These are phyloP conservation scores for Drosophila lini DNA, from an alignment of 1,140 invertebrate species.

Conservation along the genomic window DNA sequence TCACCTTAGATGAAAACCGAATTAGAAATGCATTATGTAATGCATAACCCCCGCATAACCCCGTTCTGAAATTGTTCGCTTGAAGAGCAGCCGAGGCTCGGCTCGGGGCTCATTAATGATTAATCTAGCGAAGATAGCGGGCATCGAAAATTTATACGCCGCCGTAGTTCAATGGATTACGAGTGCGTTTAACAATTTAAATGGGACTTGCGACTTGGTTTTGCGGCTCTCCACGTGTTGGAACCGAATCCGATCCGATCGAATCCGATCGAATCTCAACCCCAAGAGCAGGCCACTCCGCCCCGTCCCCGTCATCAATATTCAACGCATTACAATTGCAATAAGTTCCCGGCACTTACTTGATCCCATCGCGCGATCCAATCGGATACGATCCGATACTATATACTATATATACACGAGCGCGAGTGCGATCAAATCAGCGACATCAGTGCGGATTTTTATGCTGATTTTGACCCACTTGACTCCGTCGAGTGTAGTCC, in stretches of 20 bases:
- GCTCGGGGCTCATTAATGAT: slow-evolving; percentile 12
- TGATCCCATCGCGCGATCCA: slow-evolving; percentile 35
- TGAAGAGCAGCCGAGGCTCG: neutral
- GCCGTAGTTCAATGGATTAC: slow-evolving; percentile 36
- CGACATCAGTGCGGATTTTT: slow-evolving; percentile 74
- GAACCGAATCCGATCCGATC: neutral
- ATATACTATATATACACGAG: slow-evolving; percentile 16
- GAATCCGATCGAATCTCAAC: slow-evolving; percentile 35
- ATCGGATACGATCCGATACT: slow-evolving; percentile 34
- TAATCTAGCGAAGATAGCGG: slow-evolving; percentile 24
- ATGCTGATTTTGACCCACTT: slow-evolving; percentile 81
- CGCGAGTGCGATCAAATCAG: slow-evolving; percentile 55
- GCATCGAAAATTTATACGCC: slow-evolving; percentile 28
- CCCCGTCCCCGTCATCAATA: slow-evolving; percentile 63
- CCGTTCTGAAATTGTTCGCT: neutral
- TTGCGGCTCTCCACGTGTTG: slow-evolving; percentile 25
- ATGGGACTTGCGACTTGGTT: slow-evolving; percentile 13
- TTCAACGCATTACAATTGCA: slow-evolving; percentile 83
- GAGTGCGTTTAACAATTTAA: slow-evolving; percentile 46
- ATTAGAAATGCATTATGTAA: neutral
- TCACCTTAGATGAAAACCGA: neutral
- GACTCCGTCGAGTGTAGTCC: slow-evolving; percentile 54
- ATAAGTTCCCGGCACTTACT: slow-evolving; percentile 70
- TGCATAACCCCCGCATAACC: neutral
- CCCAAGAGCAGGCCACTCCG: slow-evolving; percentile 35